These are phyloP conservation scores for Harpegnathos saltator DNA, from an alignment of 1,140 invertebrate species.

Conservation along the genomic window DNA sequence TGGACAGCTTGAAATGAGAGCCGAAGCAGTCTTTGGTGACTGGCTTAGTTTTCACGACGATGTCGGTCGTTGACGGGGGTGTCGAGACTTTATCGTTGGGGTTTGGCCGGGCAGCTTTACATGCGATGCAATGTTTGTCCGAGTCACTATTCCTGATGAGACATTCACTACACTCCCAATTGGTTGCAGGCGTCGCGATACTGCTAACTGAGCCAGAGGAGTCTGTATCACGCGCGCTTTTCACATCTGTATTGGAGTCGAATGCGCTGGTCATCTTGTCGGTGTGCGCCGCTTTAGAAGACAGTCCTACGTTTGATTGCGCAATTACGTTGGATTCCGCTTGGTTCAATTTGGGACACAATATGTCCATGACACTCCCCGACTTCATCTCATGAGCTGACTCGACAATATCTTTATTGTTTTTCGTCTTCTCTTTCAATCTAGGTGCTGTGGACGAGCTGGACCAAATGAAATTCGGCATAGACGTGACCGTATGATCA, in stretches of 20 bases:
- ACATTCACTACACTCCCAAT: conserved; percentile 87
- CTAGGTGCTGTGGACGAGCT: conserved; percentile 76
- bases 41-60: conserved; percentile 27
- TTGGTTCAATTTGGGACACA: conserved; percentile 50
- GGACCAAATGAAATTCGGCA: conserved; percentile 80
- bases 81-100: conserved; percentile 49
- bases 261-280: conserved; percentile 25
- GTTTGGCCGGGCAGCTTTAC: conserved; percentile 74
- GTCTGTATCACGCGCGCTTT: not conserved
- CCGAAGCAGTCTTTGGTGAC: conserved; percentile 81
- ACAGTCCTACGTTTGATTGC: not conserved
- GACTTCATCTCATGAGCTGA: conserved; percentile 72
- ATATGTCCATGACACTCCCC: conserved; percentile 81
- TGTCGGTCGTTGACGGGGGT: conserved; percentile 20
- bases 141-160: conserved; percentile 80
- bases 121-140: conserved; percentile 79
- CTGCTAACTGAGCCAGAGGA: not conserved
- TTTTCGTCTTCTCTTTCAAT: conserved; percentile 76
- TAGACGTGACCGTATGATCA: conserved; percentile 30
- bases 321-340: not conserved
- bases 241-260: not conserved
- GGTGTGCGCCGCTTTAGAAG: not conserved
- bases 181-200: conserved; percentile 55
- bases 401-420: conserved; percentile 48
- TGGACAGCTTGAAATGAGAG: conserved; percentile 86